Percentiles rank a stretch among this genome's conserved stretches.
These are phyloP conservation scores for Bubo scandiacus DNA, from an alignment of 2,113 vertebrate genomes.

Conservation along the genomic window DNA sequence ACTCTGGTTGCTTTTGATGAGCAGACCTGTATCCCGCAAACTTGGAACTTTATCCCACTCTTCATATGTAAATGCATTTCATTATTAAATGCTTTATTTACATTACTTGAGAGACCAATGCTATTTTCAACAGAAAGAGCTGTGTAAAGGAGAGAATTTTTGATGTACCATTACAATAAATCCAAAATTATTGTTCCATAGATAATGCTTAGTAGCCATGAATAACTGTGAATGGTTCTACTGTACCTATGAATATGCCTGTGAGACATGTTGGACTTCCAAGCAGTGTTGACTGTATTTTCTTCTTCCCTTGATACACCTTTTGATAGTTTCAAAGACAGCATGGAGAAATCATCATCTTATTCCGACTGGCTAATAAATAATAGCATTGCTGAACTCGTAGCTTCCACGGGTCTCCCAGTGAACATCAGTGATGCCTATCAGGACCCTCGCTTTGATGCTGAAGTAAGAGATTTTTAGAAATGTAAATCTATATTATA, in stretches of 20 bases:
- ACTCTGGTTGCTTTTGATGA: not conserved
- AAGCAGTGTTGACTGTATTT: not conserved
- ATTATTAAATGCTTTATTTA: not conserved
- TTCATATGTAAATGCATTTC: not conserved
- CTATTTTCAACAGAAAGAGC: not conserved
- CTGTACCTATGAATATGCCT: not conserved
- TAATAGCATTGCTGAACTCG: constrained; percentile 96
- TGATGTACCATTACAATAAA: not conserved
- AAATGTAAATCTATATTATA: not conserved
- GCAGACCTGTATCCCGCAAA: not conserved
- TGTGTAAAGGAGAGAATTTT: not conserved
- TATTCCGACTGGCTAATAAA: constrained; percentile 98
- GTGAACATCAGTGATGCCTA: constrained; percentile 98
- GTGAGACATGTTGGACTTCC: not conserved
- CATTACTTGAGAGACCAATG: not conserved
- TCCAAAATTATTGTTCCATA: not conserved
- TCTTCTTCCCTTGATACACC: constrained; percentile 22
- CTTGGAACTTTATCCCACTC: not conserved
- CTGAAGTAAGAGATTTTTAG: constrained; percentile 81
- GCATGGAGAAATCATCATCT: constrained; percentile 88
- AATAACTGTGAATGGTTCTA: not conserved
- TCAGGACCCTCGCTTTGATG: constrained; percentile 97
- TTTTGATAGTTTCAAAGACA: constrained; percentile 90
- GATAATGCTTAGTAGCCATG: not conserved
- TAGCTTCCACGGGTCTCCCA: constrained; percentile 95